A percentile compares a stretch with the other conserved stretches of the same genome.
Conservation (phyloP, 1,140 invertebrate genomes). For the Drosophila suzukii region DNA sequence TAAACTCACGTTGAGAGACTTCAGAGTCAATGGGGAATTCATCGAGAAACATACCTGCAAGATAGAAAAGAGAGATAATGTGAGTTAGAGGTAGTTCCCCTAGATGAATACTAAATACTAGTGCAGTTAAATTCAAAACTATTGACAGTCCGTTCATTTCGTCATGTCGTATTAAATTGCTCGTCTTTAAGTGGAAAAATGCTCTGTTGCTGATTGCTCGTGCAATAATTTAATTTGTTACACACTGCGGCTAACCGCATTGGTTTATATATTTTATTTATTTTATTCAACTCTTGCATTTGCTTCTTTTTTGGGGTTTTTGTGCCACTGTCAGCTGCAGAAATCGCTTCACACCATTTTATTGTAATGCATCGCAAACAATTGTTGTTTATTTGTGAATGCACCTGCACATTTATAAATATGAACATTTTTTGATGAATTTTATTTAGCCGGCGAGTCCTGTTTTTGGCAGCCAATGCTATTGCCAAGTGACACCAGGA, state of each 20-base stretch:
- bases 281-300: slow-evolving; percentile 12
- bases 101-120: slow-evolving; percentile 1
- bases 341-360: slow-evolving; percentile 31
- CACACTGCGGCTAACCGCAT: slow-evolving; percentile 68
- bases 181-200: slow-evolving; percentile 12
- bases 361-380: slow-evolving; percentile 29
- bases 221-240: slow-evolving; percentile 70
- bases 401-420: slow-evolving; percentile 31
- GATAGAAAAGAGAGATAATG: slow-evolving; percentile 2
- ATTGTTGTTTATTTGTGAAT: slow-evolving; percentile 24
- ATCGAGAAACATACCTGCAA: slow-evolving; percentile 51
- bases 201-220: slow-evolving; percentile 16
- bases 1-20: slow-evolving; percentile 1
- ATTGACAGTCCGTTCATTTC: not conserved
- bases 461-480: slow-evolving; percentile 37
- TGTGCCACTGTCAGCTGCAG: slow-evolving; percentile 64
- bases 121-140: not conserved
- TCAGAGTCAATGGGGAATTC: not conserved
- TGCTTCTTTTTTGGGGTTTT: slow-evolving; percentile 25
- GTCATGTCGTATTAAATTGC: slow-evolving; percentile 9
- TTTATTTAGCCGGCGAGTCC: slow-evolving; percentile 20
- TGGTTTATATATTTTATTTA: slow-evolving; percentile 41
- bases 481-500: slow-evolving; percentile 8
- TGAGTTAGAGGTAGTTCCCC: not conserved
- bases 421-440: slow-evolving; percentile 30